Percentiles rank a stretch among this genome's conserved stretches.
Conservation (phyloP, 2,797 vertebrate genomes). For the Hafferia zeledoni region DNA sequence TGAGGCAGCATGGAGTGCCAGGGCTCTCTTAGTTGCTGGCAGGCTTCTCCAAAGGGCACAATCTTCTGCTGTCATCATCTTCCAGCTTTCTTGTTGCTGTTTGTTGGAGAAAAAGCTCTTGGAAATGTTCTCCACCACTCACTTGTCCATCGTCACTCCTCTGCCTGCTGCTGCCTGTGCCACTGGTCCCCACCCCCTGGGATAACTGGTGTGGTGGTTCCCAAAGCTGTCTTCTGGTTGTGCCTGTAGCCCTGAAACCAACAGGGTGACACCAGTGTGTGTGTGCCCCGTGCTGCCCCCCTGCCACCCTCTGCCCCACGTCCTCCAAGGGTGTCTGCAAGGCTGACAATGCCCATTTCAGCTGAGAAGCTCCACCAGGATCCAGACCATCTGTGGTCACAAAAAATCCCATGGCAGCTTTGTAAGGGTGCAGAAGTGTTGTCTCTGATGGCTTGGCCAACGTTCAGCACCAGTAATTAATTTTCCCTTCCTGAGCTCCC, state of each 20-base stretch:
- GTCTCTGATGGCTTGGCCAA: constrained; percentile 3
- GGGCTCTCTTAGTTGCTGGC: background rate
- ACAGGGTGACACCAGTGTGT: accelerated
- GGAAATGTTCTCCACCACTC: background rate
- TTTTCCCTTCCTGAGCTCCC: constrained; percentile 39
- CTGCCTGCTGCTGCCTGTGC: background rate
- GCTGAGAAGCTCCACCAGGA: background rate
- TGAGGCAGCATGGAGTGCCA: background rate
- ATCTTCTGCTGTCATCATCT: background rate
- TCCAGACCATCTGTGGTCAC: constrained; percentile 37
- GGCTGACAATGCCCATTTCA: background rate
- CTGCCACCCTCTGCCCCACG: accelerated
- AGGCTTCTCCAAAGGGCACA: background rate
- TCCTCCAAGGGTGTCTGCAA: accelerated
- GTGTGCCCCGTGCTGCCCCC: background rate
- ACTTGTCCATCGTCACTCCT: background rate
- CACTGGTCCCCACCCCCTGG: background rate
- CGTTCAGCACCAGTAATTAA: constrained; percentile 37
- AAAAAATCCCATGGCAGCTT: background rate
- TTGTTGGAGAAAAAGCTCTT: background rate
- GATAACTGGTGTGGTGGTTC: background rate
- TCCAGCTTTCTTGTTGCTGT: background rate
- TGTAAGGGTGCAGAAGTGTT: background rate
- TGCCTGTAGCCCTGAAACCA: background rate
- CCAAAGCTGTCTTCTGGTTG: accelerated